Base-by-base conservation (phyloP, 1,140 invertebrate genomes). In the Aphis craccivora region DNA sequence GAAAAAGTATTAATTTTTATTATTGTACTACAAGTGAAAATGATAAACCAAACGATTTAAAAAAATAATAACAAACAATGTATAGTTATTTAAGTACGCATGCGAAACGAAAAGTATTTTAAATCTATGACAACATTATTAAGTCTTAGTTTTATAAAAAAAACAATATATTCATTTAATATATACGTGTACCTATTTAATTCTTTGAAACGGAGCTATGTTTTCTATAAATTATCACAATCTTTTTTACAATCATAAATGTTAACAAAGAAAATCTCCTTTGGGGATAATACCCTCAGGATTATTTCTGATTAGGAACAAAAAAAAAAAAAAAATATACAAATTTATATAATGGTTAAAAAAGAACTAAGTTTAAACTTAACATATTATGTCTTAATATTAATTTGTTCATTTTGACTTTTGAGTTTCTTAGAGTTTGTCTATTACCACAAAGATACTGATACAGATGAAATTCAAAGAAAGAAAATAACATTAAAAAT, bases 211-310 rank as follows among this genome's bases (percentile, higher is more conserved):
- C 37, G 91, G 91, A 43, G 35, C 91, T 93, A 93, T 30, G n/a
- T 93, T 9, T 55, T 86, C 91, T 93, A 93, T 55, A 93, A 93
- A 86, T 93, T 93, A 93, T 93, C 91, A 93, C 91, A 93, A 92
- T 93, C 35, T 84, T 83, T 86, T 93, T 84, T 83, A 93, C 25
- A 93, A 84, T 93, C 35, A 67, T 91, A 84, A 53, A 93, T 93
- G 35, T 84, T 84, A 93, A 93, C 76, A 93, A 84, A 93, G 81
- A 86, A 84, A 93, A 90, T 83, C 45, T 81, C 37, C 60, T 53
- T 48, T 25, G 8, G n/a, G 51, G n/a, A 37, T 55, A 43, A 55
- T 55, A 2, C 60, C 67, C 90, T 51, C 14, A 3, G 23, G 45
- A 84, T 37, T 55, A 53, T 92, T 51, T 92, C 48, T 53, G 35